Percentiles rank a stretch among this genome's conserved stretches.
phyloP scores from a whole-genome alignment of 2,797 vertebrate species.

The Lepilemur ruficaudatus region DNA sequence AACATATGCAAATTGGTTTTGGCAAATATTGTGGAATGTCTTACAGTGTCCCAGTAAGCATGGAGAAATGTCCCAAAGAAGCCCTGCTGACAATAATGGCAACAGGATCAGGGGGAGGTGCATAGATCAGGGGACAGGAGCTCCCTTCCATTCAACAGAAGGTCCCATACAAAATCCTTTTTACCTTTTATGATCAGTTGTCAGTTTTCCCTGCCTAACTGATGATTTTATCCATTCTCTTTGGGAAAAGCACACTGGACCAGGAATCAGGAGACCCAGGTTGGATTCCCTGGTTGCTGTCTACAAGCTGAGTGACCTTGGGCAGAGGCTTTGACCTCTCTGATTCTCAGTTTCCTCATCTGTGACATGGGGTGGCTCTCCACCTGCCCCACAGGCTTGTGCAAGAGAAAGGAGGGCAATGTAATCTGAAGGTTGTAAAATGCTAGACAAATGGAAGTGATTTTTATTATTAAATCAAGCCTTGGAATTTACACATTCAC shows the following conservation, averaged over 20 bases:
- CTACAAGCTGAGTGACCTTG: neutral
- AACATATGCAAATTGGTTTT: neutral
- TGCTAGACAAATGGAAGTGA: conserved; percentile 43
- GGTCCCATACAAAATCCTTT: neutral
- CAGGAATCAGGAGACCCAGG: neutral
- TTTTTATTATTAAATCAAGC: conserved; percentile 68
- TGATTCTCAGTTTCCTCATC: neutral
- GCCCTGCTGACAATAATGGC: neutral
- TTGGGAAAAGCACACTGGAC: neutral
- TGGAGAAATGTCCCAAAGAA: neutral
- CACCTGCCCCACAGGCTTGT: neutral
- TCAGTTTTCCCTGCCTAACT: neutral
- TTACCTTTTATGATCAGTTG: neutral
- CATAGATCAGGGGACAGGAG: neutral
- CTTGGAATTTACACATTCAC: conserved; percentile 53
- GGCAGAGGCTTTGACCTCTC: neutral
- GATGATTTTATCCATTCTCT: neutral
- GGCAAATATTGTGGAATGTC: neutral
- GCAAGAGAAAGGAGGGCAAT: neutral
- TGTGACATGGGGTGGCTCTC: neutral
- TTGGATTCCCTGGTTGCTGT: neutral
- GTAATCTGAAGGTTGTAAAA: conserved; percentile 12
- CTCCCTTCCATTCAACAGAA: neutral
- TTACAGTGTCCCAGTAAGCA: neutral
- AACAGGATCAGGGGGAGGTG: fast-evolving